Percentiles rank a stretch among this genome's conserved stretches.
These are phyloP conservation scores for Drosophila truncata DNA, from an alignment of 1,140 invertebrate genomes.

Conservation along the genomic window DNA sequence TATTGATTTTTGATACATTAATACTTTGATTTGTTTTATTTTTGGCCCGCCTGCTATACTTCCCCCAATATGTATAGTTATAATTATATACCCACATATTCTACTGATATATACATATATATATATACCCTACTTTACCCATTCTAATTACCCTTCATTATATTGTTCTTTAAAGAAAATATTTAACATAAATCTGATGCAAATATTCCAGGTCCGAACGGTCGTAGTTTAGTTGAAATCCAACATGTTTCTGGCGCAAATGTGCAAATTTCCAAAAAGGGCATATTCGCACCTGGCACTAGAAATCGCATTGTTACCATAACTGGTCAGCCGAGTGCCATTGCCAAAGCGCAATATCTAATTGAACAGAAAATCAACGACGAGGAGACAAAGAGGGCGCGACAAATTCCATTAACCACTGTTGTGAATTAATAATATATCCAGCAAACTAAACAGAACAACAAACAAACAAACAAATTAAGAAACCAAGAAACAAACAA, in stretches of 20 bases:
- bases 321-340: constrained; percentile 94
- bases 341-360: constrained; percentile 95
- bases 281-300: constrained; percentile 97
- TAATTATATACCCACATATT: constrained; percentile 21
- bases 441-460: constrained; percentile 43
- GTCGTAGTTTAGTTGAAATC: constrained; percentile 97
- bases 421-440: constrained; percentile 86
- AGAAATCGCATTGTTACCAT: constrained; percentile 99
- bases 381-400: constrained; percentile 96
- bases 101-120: constrained; percentile 9
- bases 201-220: constrained; percentile 91
- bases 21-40: constrained; percentile 21
- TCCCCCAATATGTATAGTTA: constrained; percentile 6
- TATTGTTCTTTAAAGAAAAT: constrained; percentile 31
- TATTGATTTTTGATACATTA: constrained; percentile 35
- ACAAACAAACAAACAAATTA: constrained; percentile 50
- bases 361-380: constrained; percentile 98
- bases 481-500: constrained; percentile 57
- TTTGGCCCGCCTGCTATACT: constrained; percentile 4
- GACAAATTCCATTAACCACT: constrained; percentile 93
- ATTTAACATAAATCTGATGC: constrained; percentile 80
- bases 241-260: constrained; percentile 98
- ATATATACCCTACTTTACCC: constrained; percentile 9
- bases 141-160: constrained; percentile 31
- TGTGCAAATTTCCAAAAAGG: constrained; percentile 99